Evolutionary conservation across 1,140 invertebrate species (phyloP).

Genomic region (Lordiphosa collinella): DNA sequence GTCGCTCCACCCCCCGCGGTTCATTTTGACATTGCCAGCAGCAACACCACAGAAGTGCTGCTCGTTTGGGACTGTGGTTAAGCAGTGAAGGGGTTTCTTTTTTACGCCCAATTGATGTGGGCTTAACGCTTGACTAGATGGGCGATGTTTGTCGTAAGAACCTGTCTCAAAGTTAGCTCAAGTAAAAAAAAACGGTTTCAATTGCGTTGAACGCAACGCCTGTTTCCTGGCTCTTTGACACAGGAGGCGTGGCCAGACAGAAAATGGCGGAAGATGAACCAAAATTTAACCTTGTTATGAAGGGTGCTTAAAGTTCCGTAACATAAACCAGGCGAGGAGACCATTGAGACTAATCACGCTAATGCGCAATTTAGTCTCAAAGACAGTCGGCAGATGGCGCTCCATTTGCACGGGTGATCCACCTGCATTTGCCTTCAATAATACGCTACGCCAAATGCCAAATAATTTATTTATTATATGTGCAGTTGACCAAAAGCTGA

Average conservation of each 20-base stretch:
- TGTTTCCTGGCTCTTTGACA: conserved; percentile 65
- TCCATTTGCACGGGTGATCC: conserved; percentile 18
- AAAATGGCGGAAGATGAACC: conserved; percentile 58
- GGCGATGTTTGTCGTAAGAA: conserved; percentile 1
- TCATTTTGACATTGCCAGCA: conserved; percentile 5
- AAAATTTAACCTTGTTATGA: background rate
- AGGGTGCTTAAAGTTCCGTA: conserved; percentile 6
- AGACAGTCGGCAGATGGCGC: conserved; percentile 43
- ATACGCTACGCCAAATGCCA: conserved; percentile 73
- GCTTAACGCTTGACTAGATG: conserved; percentile 69
- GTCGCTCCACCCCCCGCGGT: conserved; percentile 46
- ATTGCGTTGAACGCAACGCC: conserved; percentile 62
- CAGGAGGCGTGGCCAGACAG: conserved; percentile 55
- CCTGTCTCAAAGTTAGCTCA: conserved; percentile 34
- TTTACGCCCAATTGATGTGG: conserved; percentile 77
- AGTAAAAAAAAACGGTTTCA: conserved; percentile 48
- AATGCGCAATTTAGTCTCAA: conserved; percentile 56
- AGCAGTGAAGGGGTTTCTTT: conserved; percentile 17
- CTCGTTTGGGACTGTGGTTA: conserved; percentile 27
- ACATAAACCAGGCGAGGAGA: conserved; percentile 39
- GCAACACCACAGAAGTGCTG: conserved; percentile 51
- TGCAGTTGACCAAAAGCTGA: conserved; percentile 44
- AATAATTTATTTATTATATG: conserved; percentile 77
- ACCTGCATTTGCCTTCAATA: conserved; percentile 65
- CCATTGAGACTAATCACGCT: conserved; percentile 60